These are phyloP conservation scores for Euplagia quadripunctaria DNA, from an alignment of 2,888 invertebrate species.

Conservation along the genomic window DNA sequence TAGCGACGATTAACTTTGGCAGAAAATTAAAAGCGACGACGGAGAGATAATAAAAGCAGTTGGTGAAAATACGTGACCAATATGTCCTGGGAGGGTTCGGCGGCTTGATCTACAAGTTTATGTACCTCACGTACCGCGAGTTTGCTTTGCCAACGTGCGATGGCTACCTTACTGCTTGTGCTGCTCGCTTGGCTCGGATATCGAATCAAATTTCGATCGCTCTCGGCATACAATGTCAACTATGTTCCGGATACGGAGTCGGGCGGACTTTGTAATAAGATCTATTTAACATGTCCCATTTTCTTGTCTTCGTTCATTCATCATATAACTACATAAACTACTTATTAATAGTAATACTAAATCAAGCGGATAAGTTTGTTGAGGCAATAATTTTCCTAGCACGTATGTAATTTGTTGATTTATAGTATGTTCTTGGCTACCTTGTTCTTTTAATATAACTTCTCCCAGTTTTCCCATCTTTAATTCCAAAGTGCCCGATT, in stretches of 20 bases:
- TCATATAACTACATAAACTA: not conserved
- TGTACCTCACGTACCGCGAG: conserved; percentile 80
- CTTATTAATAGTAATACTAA: not conserved
- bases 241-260: conserved; percentile 37
- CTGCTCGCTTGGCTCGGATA: conserved; percentile 65
- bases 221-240: conserved; percentile 67
- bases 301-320: not conserved
- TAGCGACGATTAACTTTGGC: conserved; percentile 73
- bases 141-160: conserved; percentile 82
- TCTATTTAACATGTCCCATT: conserved; percentile 23
- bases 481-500: too few relatives aligned
- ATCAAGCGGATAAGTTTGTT: not conserved
- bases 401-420: too few relatives aligned
- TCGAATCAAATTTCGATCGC: conserved; percentile 75
- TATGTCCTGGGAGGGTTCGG: conserved; percentile 74
- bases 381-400: too few relatives aligned
- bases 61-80: conserved; percentile 82
- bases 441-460: too few relatives aligned
- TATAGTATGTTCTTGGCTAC: too few relatives aligned
- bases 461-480: too few relatives aligned
- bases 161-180: conserved; percentile 74
- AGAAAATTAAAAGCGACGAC: conserved; percentile 80
- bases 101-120: conserved; percentile 69
- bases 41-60: conserved; percentile 79
- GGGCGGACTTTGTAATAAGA: conserved; percentile 35